Base-by-base conservation (phyloP, 1,140 invertebrate genomes). In the Panagrolaimus sp. region DNA sequence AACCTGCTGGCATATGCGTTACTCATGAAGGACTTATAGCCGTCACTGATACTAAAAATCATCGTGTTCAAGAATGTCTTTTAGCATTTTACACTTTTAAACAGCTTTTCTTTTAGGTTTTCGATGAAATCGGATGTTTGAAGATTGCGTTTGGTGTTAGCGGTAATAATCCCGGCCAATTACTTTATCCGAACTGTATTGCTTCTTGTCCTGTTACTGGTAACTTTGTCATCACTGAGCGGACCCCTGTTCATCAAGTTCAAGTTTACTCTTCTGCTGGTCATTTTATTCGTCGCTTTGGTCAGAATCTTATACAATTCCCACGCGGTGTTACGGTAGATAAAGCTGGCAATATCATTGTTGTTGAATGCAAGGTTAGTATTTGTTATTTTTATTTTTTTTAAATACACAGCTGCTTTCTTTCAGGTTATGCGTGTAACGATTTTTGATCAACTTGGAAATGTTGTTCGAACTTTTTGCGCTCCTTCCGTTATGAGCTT, bases 231-330 rank as follows among this genome's bases (percentile, higher is more conserved):
- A 65, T 65, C 28, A 45, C 38, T 24, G 63, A 65, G 24, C 63
- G 63, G 17, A 46, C 28, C 12, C 63, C 63, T 32, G 44, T 46
- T 32, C 63, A 65, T 38, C 63, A 65, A 32, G 14, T 65, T 43
- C 63, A 65, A 32, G 38, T 65, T 26, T 65, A 65, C 32, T 24
- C 38, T 32, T 45, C 38, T 43, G 38, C 24, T 46, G 63, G 63
- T 12, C 63, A 32, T 44, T 65, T 65, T 21, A 43, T 65, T 46
- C 63, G 63, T 43, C 63, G 63, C 38, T 65, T 65, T 32, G 63
- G 63, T 12, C 44, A 21, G 2, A 46, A 43, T 15, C 38, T 65
- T 9, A n/a, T 65, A 21, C 44, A 46, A 24, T 28, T 28, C 12
- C 63, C 63, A 15, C 63, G 63, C 12, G 63, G 63, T 45, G 14